Conservation (phyloP, 2,888 invertebrate species). For the Parnassius mnemosyne region DNA sequence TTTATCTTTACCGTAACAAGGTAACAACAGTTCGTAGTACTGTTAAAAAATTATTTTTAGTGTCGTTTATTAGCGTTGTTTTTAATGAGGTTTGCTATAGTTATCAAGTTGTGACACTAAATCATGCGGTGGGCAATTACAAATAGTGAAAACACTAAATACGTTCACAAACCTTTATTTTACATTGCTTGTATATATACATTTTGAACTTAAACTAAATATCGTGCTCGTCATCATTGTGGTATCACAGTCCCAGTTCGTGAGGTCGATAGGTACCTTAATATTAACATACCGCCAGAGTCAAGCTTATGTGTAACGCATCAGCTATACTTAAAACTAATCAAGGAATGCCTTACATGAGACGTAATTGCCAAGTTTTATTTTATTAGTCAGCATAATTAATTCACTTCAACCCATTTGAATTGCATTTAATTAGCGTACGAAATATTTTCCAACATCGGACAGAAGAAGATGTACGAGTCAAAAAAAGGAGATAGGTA, state of each 20-base stretch:
- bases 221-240: conserved; percentile 56
- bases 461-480: too few species aligned
- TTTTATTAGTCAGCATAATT: conserved; percentile 1
- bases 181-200: conserved; percentile 64
- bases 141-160: conserved; percentile 30
- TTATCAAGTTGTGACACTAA: background rate
- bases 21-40: too few species aligned
- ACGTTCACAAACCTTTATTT: conserved; percentile 39
- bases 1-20: too few species aligned
- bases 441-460: too few species aligned
- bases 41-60: too few species aligned
- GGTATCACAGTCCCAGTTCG: conserved; percentile 67
- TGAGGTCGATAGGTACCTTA: conserved; percentile 29
- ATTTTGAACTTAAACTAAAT: conserved; percentile 51
- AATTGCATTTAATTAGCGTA: conserved; percentile 2
- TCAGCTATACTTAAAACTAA: conserved; percentile 18
- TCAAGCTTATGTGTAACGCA: conserved; percentile 20
- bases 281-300: conserved; percentile 16
- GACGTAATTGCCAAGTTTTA: background rate
- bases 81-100: too few species aligned
- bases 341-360: conserved; percentile 7
- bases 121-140: conserved; percentile 8
- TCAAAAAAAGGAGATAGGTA: background rate
- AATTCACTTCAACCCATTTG: conserved; percentile 8
- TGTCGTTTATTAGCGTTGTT: too few species aligned